Base-by-base conservation (phyloP, 2,113 vertebrate species). In the Amblyopsis rosae region DNA sequence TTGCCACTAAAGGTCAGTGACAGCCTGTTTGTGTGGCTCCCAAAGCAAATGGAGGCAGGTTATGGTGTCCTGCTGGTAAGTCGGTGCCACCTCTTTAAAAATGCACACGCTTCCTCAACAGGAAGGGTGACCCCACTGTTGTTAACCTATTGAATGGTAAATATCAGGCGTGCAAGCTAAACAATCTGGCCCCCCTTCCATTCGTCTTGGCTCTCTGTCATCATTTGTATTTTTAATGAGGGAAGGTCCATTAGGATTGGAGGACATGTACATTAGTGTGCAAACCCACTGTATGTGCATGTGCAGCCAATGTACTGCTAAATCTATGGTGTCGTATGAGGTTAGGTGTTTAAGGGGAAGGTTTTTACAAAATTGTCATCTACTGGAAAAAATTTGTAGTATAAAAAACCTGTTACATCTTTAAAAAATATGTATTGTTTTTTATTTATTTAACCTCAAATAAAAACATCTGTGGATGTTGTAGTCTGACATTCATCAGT, bases 61-160 rank as follows among this genome's bases (percentile, higher is more conserved):
- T 81, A 64, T 70, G 82, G 88, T 70, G 6, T 82, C 92, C 87
- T 82, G 86, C 89, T 91, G 90, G 59, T 83, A 84, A 82, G 87
- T 81, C 87, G 85, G 86, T 60, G 54, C 82, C 65, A 71, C 83
- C 84, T 91, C 80, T 92, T 93, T 91, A 92, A 93, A 93, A 92
- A 92, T 89, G 87, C 83, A 86, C 70, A 12, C 48, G 33, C 51
- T 26, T 75, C 15, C 88, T 4, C 90, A 60, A 19, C 89, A 82
- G 89, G 91, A 87, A 86, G 81, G 9, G 50, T 76, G 87, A 90
- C 88, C 86, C 84, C 83, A 77, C 74, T 67, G 73, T 79, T 5
- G 76, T 85, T 92, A 91, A 93, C 91, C 92, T 91, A 91, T 89
- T 73, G 86, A 90, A 84, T 72, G 51, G 87, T 89, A 93, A 93